Percentiles rank a stretch among this genome's conserved stretches.
Evolutionary conservation across 2,888 invertebrate genomes (phyloP).

Genomic region (Sinotaia quadrata): DNA sequence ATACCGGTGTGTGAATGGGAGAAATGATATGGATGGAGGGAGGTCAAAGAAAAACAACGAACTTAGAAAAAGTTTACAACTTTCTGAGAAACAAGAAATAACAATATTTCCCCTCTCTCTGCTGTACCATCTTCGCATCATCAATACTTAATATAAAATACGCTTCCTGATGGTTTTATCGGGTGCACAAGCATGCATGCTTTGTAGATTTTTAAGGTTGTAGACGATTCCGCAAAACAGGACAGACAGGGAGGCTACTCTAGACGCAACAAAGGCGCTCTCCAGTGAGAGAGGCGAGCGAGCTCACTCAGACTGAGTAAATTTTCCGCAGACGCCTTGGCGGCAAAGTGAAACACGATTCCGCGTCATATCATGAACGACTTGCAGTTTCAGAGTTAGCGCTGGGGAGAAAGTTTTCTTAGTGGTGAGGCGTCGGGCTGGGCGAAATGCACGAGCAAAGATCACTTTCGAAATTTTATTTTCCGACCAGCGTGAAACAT

Average conservation of each 20-base stretch:
- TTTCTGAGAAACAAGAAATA: too few species aligned
- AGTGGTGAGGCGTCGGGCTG: neutral
- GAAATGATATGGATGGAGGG: too few species aligned
- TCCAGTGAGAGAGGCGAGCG: neutral
- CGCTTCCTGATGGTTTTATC: too few species aligned
- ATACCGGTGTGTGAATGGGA: too few species aligned
- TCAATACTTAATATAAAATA: too few species aligned
- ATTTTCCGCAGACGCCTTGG: slow-evolving; percentile 10
- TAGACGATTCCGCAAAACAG: neutral
- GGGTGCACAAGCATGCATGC: too few species aligned
- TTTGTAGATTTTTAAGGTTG: neutral
- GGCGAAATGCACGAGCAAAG: slow-evolving; percentile 1
- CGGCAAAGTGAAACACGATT: slow-evolving; percentile 7
- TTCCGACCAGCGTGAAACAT: slow-evolving; percentile 24
- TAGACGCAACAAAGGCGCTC: slow-evolving; percentile 16
- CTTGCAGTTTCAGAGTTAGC: neutral
- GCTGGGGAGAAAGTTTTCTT: slow-evolving; percentile 1
- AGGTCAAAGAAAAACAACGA: too few species aligned
- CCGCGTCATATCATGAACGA: neutral
- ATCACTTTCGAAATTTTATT: slow-evolving; percentile 22
- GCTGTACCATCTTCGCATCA: too few species aligned
- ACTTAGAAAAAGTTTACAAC: too few species aligned
- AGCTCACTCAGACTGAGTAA: slow-evolving; percentile 2
- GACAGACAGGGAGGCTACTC: slow-evolving; percentile 9
- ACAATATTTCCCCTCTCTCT: too few species aligned